Evolutionary conservation across 2,797 vertebrate genomes (phyloP), one percentile per base, ranked within the genome.

Genomic region (Fratercula arctica): DNA sequence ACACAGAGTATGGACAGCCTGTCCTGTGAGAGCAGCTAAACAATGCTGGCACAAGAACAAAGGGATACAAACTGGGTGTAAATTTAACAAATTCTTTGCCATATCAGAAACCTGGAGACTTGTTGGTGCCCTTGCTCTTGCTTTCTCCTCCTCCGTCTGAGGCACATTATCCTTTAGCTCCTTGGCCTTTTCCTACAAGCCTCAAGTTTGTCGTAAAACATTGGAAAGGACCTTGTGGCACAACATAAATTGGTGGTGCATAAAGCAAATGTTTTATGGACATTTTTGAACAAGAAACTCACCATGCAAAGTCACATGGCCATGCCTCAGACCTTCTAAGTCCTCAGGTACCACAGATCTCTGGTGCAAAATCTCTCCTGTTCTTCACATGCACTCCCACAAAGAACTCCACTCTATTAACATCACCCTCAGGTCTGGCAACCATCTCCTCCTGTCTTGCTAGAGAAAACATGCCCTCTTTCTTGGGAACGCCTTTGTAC

Each of bases 21-120:
- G 31, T 74, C 85, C 73, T 72, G 45, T 56, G 61, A 68, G 12
- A 89, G 48, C 53, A 81, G 73, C 50, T 68, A 75, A 93, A 80
- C 76, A 93, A 91, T 64, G 64, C 90, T 91, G 89, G 94, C 91
- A 81, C 1, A 4, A 95, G 68, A 95, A 90, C 87, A 91, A 90
- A 94, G 53, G 24, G 16, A 73, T 72, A 64, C 28, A 80, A 67
- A 78, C 16, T 63, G 76, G 31, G 69, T 84, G 60, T 8, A 4
- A 75, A 57, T 72, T 76, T 72, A 94, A 91, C 2, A 0, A 87
- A 80, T 80, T 60, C 31, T 41, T 75, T 91, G 85, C n/a, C 50
- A 33, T 3, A 72, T 66, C 61, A 81, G 53, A 90, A 93, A 81
- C 73, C n/a, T 84, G 33, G 57, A 54, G 46, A 68, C 20, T 68